phyloP scores from a whole-genome alignment of 2,113 vertebrate species.

The Orcinus orca region DNA sequence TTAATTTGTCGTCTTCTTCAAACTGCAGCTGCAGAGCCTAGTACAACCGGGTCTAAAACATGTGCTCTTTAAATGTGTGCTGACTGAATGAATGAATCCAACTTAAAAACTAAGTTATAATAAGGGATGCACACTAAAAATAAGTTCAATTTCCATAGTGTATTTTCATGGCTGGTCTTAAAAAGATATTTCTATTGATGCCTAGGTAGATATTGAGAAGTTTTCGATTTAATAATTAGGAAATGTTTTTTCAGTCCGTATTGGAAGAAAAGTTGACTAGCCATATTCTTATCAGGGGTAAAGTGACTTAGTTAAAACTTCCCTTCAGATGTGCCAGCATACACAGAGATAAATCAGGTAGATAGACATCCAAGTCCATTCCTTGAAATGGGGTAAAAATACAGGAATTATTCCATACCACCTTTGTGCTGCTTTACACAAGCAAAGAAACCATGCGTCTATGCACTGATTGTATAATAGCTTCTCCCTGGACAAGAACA shows the following conservation, averaged over 20 bases:
- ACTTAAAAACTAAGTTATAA: not conserved
- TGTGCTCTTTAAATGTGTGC: not conserved
- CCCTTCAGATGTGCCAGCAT: not conserved
- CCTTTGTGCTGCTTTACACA: not conserved
- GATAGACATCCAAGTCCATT: rapidly evolving
- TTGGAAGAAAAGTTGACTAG: not conserved
- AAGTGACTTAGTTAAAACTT: not conserved
- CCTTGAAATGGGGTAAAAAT: not conserved
- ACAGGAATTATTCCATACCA: not conserved
- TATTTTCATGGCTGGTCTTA: not conserved
- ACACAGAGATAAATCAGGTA: not conserved
- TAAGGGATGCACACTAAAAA: not conserved
- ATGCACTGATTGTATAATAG: not conserved
- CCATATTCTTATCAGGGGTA: not conserved
- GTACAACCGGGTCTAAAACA: not conserved
- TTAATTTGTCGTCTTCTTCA: not conserved
- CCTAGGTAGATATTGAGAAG: not conserved
- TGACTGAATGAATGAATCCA: not conserved
- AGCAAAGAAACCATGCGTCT: not conserved
- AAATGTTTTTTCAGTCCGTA: not conserved
- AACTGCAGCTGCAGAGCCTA: not conserved
- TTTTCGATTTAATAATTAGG: not conserved
- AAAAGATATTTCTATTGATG: not conserved
- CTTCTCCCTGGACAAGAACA: not conserved
- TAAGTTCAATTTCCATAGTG: not conserved